These are phyloP conservation scores for Caenorhabditis macrosperma DNA, from an alignment of 2,888 invertebrate species.

Conservation along the genomic window DNA sequence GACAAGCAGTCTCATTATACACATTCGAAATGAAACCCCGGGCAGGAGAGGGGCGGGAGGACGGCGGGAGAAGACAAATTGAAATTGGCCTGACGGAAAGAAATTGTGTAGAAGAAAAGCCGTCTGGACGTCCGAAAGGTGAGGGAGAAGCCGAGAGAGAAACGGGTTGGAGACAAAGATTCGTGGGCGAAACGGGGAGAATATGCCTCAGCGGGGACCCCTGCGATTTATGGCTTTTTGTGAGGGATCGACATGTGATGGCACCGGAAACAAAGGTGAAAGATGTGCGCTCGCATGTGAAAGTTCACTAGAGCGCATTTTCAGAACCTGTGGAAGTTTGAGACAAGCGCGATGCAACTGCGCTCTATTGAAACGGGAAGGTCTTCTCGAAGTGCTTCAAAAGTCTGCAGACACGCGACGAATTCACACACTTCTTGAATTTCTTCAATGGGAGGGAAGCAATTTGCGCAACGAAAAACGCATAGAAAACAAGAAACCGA, in stretches of 20 bases:
- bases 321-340: too few relatives aligned
- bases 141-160: constrained; percentile 4
- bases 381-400: too few relatives aligned
- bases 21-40: constrained; percentile 16
- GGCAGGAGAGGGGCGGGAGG: background rate
- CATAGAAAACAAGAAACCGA: background rate
- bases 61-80: constrained; percentile 34
- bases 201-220: background rate
- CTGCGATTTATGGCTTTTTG: constrained; percentile 19
- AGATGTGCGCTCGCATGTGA: background rate
- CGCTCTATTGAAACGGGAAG: too few relatives aligned
- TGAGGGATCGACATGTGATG: background rate
- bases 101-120: background rate
- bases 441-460: too few relatives aligned
- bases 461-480: too few relatives aligned
- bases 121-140: background rate
- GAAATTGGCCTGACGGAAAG: background rate
- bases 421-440: too few relatives aligned
- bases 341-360: too few relatives aligned
- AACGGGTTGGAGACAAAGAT: background rate
- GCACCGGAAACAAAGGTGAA: background rate
- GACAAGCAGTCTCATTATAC: constrained; percentile 19
- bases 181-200: background rate
- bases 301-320: background rate
- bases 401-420: too few relatives aligned